These are phyloP conservation scores for Hyposoter didymator DNA, from an alignment of 2,888 invertebrate genomes.

Conservation along the genomic window DNA sequence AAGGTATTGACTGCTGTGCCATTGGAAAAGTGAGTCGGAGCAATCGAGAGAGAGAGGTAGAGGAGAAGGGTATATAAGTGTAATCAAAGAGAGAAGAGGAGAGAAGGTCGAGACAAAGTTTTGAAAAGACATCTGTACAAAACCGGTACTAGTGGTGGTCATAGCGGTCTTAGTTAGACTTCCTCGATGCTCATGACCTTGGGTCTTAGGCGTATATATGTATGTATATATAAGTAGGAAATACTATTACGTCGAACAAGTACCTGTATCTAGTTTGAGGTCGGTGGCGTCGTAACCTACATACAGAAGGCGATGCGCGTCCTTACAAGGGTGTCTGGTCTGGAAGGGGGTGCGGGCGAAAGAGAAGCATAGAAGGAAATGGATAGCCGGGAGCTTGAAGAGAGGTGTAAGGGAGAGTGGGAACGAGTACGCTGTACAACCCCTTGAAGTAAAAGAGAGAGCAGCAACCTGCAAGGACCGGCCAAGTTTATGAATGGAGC, in stretches of 20 bases:
- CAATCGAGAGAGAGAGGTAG: not conserved
- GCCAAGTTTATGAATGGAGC: conserved; percentile 79
- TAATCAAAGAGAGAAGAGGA: conserved; percentile 48
- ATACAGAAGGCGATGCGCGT: conserved; percentile 73
- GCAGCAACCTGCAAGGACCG: conserved; percentile 59
- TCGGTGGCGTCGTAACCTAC: conserved; percentile 79
- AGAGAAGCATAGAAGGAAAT: conserved; percentile 50
- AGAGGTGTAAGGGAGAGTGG: conserved; percentile 37
- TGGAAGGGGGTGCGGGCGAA: conserved; percentile 33
- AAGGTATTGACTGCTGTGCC: not conserved
- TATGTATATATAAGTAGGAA: conserved; percentile 35
- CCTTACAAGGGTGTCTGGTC: conserved; percentile 55
- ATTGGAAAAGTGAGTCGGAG: conserved; percentile 11
- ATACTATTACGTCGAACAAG: conserved; percentile 59
- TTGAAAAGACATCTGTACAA: conserved; percentile 51
- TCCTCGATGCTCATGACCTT: conserved; percentile 64
- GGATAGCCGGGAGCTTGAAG: conserved; percentile 50
- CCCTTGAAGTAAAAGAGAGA: conserved; percentile 53
- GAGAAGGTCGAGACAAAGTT: conserved; percentile 57
- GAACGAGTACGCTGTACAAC: conserved; percentile 43
- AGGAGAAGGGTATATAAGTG: conserved; percentile 20
- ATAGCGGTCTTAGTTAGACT: conserved; percentile 37
- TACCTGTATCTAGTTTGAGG: conserved; percentile 69
- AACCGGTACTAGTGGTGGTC: conserved; percentile 40
- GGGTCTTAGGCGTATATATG: conserved; percentile 40